A percentile compares a stretch with the other conserved stretches of the same genome.
Conservation (phyloP, 2,888 invertebrate species). For the Orthosia incerta region DNA sequence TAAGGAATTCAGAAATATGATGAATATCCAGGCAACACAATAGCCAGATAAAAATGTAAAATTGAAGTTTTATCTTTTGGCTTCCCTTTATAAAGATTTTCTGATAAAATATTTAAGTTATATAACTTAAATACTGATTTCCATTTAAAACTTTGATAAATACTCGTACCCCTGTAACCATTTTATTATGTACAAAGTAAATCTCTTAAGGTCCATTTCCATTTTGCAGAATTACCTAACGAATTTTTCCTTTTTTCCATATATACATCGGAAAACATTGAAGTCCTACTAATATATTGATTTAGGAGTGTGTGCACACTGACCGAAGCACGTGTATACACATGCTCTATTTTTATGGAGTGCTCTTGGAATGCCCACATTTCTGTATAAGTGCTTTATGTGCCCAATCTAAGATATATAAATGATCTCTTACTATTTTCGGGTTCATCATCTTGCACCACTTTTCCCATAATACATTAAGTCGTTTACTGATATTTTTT, state of each 20-base stretch:
- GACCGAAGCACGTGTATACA: slow-evolving; percentile 5
- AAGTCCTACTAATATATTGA: slow-evolving; percentile 39
- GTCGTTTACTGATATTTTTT: too few species aligned
- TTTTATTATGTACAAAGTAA: not conserved
- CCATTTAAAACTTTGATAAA: not conserved
- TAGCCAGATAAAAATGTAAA: not conserved
- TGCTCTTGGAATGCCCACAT: not conserved
- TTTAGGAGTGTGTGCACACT: slow-evolving; percentile 37
- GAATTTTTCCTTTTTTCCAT: slow-evolving; percentile 7
- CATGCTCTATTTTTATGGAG: slow-evolving; percentile 16
- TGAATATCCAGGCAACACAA: not conserved
- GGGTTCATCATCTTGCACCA: too few species aligned
- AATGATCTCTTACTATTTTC: not conserved
- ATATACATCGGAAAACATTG: slow-evolving; percentile 1
- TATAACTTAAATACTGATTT: not conserved
- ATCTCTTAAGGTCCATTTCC: not conserved
- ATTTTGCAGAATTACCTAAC: not conserved
- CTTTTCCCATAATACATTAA: too few species aligned
- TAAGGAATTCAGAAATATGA: not conserved
- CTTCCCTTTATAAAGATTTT: too few species aligned
- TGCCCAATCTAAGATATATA: not conserved
- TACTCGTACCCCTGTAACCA: too few species aligned
- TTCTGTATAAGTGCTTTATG: not conserved
- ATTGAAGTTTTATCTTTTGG: not conserved
- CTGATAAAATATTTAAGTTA: too few species aligned